These are phyloP conservation scores for Manacus vitellinus DNA, from an alignment of 2,113 vertebrate genomes.

Conservation along the genomic window DNA sequence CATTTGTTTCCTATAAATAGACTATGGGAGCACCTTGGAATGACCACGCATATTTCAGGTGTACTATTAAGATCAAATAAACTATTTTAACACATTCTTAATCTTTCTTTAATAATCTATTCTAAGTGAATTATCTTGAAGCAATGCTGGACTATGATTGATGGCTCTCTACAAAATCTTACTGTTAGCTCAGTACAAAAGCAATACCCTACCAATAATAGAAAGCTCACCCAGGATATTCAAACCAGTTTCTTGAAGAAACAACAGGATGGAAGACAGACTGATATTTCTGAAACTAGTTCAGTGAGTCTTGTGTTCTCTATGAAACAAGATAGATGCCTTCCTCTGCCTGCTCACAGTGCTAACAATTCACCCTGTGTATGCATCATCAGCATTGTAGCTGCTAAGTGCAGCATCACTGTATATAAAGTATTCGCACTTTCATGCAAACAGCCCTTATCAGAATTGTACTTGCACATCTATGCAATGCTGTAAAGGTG, in stretches of 20 bases:
- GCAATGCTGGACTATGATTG: constrained; percentile 18
- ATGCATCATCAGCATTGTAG: background rate
- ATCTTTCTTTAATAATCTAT: constrained; percentile 62
- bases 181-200: background rate
- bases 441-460: constrained; percentile 36
- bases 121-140: constrained; percentile 48
- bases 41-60: constrained; percentile 25
- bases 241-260: background rate
- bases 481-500: background rate
- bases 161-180: background rate
- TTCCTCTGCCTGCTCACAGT: background rate
- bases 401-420: background rate
- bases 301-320: background rate
- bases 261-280: background rate
- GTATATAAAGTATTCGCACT: background rate
- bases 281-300: background rate
- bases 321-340: background rate
- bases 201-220: background rate
- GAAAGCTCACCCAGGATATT: background rate
- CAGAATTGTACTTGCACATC: constrained; percentile 38
- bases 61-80: constrained; percentile 48
- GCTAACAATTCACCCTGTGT: background rate
- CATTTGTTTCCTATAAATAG: background rate
- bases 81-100: constrained; percentile 47
- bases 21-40: background rate